Base-by-base conservation (phyloP, 2,888 invertebrate species). In the Andrena praecox region DNA sequence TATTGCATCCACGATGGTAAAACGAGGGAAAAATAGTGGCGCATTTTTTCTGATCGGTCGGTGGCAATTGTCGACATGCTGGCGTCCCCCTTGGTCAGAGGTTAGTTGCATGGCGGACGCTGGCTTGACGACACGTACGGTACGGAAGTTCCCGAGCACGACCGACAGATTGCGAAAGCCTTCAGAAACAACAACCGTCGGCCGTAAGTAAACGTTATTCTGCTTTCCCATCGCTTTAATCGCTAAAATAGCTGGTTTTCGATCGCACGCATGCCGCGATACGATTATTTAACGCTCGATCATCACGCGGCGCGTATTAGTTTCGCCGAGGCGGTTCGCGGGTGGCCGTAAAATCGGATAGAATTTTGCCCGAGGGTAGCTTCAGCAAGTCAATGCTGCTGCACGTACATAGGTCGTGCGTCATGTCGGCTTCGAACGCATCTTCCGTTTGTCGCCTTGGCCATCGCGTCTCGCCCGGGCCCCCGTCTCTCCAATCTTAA, bases 111-210 rank as follows among this genome's bases (percentile, higher is more conserved):
- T 82, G 87, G 83, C 86, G 90, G 89, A 91, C 89, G 89, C 86
- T 92, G 89, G 87, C 87, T 92, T 92, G 92, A 92, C 89, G 88
- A 90, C 89, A 91, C 89, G 85, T 88, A 84, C 76, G 76, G 75
- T 78, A 91, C 93, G 93, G 92, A 93, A 93, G 93, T 91, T 89
- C 86, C 93, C 93, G 92, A 93, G 90, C 89, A 84, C 88, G 91
- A 90, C 92, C 93, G 93, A 93, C 89, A 92, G 91, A 92, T 93
- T 92, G 93, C 93, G 93, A 93, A 91, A 92, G 92, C 91, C 93
- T 93, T 93, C 94, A 93, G 94, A 94, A 94, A 95, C 94, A 94
- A 94, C 94, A 94, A 94, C 93, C 93, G 92, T 94, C 94, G 94
- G 93, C 94, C 94, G 95, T 95, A 94, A 95, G 95, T 95, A 94